phyloP scores from a whole-genome alignment of 2,888 invertebrate genomes.

The Anoncus sp. region DNA sequence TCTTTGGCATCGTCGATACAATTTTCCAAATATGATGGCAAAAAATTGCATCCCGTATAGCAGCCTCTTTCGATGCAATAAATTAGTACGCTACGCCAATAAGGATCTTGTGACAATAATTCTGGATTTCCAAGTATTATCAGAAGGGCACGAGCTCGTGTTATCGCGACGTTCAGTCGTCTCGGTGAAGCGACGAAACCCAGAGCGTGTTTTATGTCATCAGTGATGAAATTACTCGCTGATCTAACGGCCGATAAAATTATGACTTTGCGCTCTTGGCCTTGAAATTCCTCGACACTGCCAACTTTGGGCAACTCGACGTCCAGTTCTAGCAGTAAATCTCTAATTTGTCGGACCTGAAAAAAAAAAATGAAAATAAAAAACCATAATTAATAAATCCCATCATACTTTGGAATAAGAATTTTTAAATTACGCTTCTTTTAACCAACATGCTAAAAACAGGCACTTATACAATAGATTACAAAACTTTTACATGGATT shows the following conservation, averaged over 20 bases:
- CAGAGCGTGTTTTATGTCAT: constrained; percentile 85
- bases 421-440: too few species aligned
- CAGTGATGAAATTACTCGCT: constrained; percentile 79
- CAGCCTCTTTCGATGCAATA: constrained; percentile 87
- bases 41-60: constrained; percentile 89
- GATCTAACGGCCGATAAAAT: constrained; percentile 90
- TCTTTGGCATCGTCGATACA: constrained; percentile 30
- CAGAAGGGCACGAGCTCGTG: constrained; percentile 91
- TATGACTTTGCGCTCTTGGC: constrained; percentile 90
- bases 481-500: too few species aligned
- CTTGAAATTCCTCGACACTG: constrained; percentile 94
- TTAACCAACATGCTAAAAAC: too few species aligned
- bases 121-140: constrained; percentile 94
- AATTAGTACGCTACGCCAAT: constrained; percentile 88
- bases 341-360: constrained; percentile 87
- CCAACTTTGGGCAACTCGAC: constrained; percentile 88
- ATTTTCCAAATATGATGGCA: constrained; percentile 52
- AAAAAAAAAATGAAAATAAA: constrained; percentile 60
- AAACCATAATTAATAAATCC: constrained; percentile 7
- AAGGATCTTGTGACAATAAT: constrained; percentile 87
- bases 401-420: background rate
- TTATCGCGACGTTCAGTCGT: constrained; percentile 95
- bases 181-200: constrained; percentile 91
- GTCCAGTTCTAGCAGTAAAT: constrained; percentile 84
- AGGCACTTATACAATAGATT: too few species aligned